Evolutionary conservation across 2,797 vertebrate species (phyloP).

Genomic region (Sebastes cheni): DNA sequence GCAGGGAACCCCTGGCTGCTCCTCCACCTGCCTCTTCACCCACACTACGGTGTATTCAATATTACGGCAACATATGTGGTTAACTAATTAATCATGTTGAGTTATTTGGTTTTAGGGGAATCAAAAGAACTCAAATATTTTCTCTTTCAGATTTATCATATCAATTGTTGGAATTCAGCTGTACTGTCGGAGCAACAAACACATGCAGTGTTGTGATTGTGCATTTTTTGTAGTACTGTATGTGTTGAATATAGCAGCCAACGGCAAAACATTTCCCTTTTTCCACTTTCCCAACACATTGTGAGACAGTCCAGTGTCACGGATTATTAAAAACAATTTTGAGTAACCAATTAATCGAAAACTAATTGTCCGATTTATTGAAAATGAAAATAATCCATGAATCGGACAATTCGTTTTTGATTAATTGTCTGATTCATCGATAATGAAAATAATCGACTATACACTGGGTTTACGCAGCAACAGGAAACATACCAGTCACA

Average conservation of each 20-base stretch:
- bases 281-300: neutral
- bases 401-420: fast-evolving
- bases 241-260: neutral
- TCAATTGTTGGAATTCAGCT: neutral
- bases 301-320: neutral
- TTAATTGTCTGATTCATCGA: neutral
- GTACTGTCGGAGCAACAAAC: neutral
- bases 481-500: neutral
- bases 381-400: neutral
- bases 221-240: neutral
- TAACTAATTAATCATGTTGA: neutral
- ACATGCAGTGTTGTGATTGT: neutral
- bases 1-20: neutral
- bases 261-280: neutral
- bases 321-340: neutral
- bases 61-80: neutral
- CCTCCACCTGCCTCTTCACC: neutral
- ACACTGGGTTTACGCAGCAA: neutral
- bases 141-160: neutral
- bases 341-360: neutral
- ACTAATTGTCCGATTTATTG: neutral
- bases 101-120: neutral
- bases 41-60: neutral
- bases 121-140: neutral
- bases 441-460: neutral